A percentile compares a stretch with the other conserved stretches of the same genome.
Conservation (phyloP, 2,797 vertebrate genomes). For the Chelmon rostratus region DNA sequence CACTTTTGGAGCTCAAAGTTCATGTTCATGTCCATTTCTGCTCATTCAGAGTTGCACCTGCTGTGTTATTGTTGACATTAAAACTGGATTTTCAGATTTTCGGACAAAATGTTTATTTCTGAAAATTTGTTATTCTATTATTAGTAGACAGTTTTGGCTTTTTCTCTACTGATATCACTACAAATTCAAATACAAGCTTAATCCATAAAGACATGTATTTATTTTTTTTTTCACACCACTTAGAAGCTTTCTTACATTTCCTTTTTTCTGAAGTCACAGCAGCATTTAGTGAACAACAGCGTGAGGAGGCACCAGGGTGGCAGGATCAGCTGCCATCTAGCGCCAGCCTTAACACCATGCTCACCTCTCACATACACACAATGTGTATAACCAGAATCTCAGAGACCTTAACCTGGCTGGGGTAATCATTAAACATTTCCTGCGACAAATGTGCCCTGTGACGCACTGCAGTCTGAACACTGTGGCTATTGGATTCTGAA, state of each 20-base stretch:
- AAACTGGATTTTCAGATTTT: not conserved
- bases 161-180: not conserved
- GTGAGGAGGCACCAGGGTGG: not conserved
- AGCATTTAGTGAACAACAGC: not conserved
- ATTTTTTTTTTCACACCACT: not conserved
- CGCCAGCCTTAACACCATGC: conserved; percentile 6
- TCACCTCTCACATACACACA: conserved; percentile 4
- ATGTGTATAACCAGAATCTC: not conserved
- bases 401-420: conserved; percentile 10
- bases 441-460: conserved; percentile 62
- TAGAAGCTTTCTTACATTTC: too few species aligned
- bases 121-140: not conserved
- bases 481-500: conserved; percentile 49
- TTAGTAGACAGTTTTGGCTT: not conserved
- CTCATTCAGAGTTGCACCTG: conserved; percentile 15
- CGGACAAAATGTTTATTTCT: not conserved
- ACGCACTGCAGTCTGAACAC: conserved; percentile 34
- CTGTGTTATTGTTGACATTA: conserved; percentile 6
- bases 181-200: not conserved
- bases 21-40: not conserved
- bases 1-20: conserved; percentile 3
- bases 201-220: too few species aligned
- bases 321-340: conserved; percentile 16
- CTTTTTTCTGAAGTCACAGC: not conserved
- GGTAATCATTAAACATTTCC: conserved; percentile 64